Evolutionary conservation across 2,113 vertebrate genomes (phyloP).

Genomic region (Riparia riparia): DNA sequence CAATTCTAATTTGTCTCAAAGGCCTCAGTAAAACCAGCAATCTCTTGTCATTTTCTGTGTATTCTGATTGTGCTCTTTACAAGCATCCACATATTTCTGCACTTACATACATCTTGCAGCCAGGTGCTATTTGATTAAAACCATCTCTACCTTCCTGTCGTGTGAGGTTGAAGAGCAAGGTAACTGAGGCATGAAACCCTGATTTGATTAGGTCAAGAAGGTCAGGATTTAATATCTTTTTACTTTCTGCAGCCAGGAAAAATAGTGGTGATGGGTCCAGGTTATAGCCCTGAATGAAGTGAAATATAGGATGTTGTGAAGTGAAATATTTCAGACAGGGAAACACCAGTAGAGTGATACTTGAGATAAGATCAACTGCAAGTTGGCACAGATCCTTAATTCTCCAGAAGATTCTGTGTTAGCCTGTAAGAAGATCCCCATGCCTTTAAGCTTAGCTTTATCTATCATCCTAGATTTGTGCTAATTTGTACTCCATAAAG

Average conservation of each 20-base stretch:
- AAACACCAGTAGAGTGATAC: background rate
- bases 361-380: background rate
- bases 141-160: background rate
- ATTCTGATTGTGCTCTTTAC: background rate
- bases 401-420: background rate
- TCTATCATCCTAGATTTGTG: background rate
- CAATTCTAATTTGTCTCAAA: background rate
- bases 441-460: background rate
- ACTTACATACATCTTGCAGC: background rate
- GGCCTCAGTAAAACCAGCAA: background rate
- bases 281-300: background rate
- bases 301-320: background rate
- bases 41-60: background rate
- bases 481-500: background rate
- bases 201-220: background rate
- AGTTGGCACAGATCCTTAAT: background rate
- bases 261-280: background rate
- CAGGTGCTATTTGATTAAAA: background rate
- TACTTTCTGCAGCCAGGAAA: background rate
- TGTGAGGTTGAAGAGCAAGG: background rate
- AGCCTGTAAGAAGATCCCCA: background rate
- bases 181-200: background rate
- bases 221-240: background rate
- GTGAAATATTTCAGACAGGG: background rate
- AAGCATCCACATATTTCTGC: background rate